Percentiles rank a stretch among this genome's conserved stretches.
phyloP scores from a whole-genome alignment of 1,140 invertebrate genomes.

The Danaus melanippus region DNA sequence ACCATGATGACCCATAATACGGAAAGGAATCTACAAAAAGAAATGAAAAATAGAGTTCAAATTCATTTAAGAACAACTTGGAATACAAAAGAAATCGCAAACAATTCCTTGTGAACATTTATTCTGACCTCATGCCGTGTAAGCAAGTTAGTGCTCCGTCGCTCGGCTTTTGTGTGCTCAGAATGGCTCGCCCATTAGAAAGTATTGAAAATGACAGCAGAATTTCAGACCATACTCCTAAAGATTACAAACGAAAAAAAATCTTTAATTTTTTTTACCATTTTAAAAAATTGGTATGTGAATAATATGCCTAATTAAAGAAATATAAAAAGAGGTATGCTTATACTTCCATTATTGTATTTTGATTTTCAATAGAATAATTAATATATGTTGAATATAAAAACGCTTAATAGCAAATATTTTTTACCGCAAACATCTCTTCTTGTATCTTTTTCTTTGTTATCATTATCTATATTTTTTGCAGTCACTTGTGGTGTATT shows the following conservation, averaged over 20 bases:
- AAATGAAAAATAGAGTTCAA: background rate
- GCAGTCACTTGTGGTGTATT: conserved; percentile 22
- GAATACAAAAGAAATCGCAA: conserved; percentile 5
- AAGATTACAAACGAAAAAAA: too few species aligned
- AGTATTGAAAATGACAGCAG: conserved; percentile 76
- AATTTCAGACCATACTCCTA: conserved; percentile 73
- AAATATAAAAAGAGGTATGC: too few species aligned
- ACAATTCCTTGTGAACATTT: background rate
- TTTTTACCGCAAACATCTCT: conserved; percentile 48
- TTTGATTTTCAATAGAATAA: too few species aligned
- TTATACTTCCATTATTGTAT: too few species aligned
- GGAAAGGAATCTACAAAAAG: conserved; percentile 77
- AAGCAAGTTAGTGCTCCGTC: conserved; percentile 81
- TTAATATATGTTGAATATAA: background rate
- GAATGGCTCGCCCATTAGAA: conserved; percentile 63
- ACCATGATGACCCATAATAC: conserved; percentile 95
- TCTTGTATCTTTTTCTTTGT: conserved; percentile 38
- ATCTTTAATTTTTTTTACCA: too few species aligned
- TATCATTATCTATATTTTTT: conserved; percentile 18
- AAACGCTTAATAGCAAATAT: background rate
- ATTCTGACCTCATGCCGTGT: conserved; percentile 80
- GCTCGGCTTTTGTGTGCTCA: conserved; percentile 54
- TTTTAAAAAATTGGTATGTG: too few species aligned
- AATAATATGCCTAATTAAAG: too few species aligned
- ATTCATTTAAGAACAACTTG: background rate